Conservation (phyloP, 1,140 invertebrate species). For the Microvelia longipes region DNA sequence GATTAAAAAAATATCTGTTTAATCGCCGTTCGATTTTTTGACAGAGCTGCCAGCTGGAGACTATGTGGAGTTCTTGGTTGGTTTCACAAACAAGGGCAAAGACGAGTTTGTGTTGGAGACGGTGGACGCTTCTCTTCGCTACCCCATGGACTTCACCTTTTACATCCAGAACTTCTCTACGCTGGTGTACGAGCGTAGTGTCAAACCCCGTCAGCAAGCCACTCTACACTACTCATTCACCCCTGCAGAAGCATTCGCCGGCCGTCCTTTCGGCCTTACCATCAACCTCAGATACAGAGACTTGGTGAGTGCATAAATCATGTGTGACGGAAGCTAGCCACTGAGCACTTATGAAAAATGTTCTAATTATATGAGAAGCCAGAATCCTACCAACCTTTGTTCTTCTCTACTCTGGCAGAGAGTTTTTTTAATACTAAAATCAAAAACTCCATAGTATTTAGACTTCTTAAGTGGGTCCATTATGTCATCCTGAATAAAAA, state of each 20-base stretch:
- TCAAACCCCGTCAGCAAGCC: conserved; percentile 81
- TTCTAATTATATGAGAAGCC: too few species aligned
- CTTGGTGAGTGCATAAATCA: too few species aligned
- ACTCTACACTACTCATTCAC: conserved; percentile 91
- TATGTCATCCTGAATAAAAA: too few species aligned
- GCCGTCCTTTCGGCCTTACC: conserved; percentile 86
- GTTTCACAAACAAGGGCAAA: conserved; percentile 87
- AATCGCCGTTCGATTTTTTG: conserved; percentile 2
- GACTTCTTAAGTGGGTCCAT: too few species aligned
- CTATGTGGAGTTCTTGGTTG: conserved; percentile 87
- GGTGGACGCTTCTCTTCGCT: conserved; percentile 92
- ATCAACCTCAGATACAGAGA: conserved; percentile 90
- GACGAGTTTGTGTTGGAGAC: conserved; percentile 82
- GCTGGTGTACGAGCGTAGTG: conserved; percentile 70
- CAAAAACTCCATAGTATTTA: too few species aligned
- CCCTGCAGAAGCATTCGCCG: conserved; percentile 86
- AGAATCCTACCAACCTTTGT: too few species aligned
- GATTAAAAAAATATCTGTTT: too few species aligned
- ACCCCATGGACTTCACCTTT: conserved; percentile 95
- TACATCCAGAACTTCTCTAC: conserved; percentile 96
- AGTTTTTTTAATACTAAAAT: too few species aligned
- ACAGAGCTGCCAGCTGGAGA: conserved; percentile 81
- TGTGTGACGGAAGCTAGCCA: too few species aligned
- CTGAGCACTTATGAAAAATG: too few species aligned
- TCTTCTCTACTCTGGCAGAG: too few species aligned